Evolutionary conservation across 2,797 vertebrate species (phyloP).

Genomic region (Natrix natrix): DNA sequence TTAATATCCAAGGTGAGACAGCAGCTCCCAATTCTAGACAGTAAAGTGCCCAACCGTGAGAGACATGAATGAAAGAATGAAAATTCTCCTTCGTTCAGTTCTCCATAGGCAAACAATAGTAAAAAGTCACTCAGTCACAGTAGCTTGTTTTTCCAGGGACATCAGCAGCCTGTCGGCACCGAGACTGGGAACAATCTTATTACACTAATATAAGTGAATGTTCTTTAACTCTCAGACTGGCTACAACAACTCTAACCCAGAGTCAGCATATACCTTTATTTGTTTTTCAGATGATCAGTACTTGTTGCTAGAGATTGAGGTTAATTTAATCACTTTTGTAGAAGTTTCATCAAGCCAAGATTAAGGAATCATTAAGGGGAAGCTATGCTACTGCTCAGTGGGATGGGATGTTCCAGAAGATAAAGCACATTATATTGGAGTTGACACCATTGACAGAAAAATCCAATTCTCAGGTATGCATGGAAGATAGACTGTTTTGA

Average conservation of each 20-base stretch:
- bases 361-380: not conserved
- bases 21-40: not conserved
- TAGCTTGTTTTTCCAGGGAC: not conserved
- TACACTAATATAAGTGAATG: not conserved
- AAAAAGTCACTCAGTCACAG: not conserved
- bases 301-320: not conserved
- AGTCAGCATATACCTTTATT: not conserved
- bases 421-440: not conserved
- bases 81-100: not conserved
- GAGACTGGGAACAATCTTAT: not conserved
- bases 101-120: not conserved
- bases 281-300: not conserved
- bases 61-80: not conserved
- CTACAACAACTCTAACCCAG: not conserved
- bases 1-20: not conserved
- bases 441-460: not conserved
- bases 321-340: not conserved
- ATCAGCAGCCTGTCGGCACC: not conserved
- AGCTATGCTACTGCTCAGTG: not conserved
- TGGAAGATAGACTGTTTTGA: not conserved
- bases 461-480: constrained; percentile 2
- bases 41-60: not conserved
- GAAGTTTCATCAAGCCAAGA: not conserved
- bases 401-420: not conserved
- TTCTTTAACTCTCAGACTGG: not conserved